Evolutionary conservation across 2,797 vertebrate species (phyloP).

Genomic region (Brachyalestes nurse): DNA sequence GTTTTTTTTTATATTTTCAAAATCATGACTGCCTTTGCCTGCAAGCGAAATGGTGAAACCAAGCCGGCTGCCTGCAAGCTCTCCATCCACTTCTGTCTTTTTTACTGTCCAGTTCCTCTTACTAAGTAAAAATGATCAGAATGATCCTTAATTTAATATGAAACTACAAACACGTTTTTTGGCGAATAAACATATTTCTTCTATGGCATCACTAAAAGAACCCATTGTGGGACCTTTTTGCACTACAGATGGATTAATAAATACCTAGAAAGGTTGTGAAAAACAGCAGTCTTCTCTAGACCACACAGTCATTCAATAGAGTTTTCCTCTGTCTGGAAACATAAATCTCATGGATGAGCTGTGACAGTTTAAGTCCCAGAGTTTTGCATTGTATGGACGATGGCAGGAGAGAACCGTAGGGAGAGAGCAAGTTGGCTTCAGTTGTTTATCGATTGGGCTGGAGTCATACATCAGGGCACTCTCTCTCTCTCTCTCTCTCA

Average conservation of each 20-base stretch:
- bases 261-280: neutral
- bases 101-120: neutral
- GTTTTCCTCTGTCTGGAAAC: conserved; percentile 22
- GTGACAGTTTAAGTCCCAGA: conserved; percentile 44
- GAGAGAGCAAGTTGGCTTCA: conserved; percentile 32
- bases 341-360: conserved; percentile 27
- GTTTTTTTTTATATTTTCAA: neutral
- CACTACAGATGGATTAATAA: too few species aligned
- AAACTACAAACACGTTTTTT: neutral
- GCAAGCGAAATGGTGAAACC: neutral
- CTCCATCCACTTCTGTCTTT: neutral
- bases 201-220: too few species aligned
- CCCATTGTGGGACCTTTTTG: too few species aligned
- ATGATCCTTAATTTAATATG: conserved; percentile 15
- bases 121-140: conserved; percentile 14
- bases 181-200: too few species aligned
- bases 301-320: neutral
- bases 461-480: conserved; percentile 49
- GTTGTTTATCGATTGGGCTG: conserved; percentile 48
- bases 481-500: conserved; percentile 17
- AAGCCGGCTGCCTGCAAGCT: neutral
- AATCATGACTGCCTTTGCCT: neutral
- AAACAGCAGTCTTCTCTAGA: neutral
- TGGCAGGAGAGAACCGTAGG: conserved; percentile 26
- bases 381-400: conserved; percentile 39